A percentile compares a stretch with the other conserved stretches of the same genome.
phyloP scores from a whole-genome alignment of 1,140 invertebrate genomes.

The Trypoxylus dichotomus region DNA sequence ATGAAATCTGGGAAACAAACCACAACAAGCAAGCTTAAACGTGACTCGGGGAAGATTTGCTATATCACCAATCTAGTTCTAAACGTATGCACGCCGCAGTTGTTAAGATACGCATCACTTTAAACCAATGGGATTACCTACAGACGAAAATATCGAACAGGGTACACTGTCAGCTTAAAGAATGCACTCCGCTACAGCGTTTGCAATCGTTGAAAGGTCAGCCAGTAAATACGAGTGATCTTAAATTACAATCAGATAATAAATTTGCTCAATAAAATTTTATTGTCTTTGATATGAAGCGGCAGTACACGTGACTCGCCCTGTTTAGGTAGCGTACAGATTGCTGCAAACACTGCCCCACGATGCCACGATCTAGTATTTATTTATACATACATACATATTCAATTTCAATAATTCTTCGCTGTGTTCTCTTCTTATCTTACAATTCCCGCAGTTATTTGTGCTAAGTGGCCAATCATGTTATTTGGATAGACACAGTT shows the following conservation, averaged over 20 bases:
- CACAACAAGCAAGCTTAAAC: not conserved
- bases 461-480: not conserved
- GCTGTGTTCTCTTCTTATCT: not conserved
- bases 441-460: not conserved
- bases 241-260: conserved; percentile 14
- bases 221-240: not conserved
- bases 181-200: not conserved
- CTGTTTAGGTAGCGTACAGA: not conserved
- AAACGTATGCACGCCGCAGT: conserved; percentile 9
- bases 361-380: not conserved
- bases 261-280: conserved; percentile 20
- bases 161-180: not conserved
- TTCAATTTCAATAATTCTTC: not conserved
- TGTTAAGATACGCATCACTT: not conserved
- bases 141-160: not conserved
- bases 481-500: not conserved
- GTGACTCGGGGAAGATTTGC: conserved; percentile 8
- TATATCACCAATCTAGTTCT: conserved; percentile 6
- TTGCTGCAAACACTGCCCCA: not conserved
- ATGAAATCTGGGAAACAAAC: not conserved
- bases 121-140: conserved; percentile 4
- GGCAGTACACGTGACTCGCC: not conserved
- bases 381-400: conserved; percentile 6
- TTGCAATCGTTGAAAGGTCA: not conserved
- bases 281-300: conserved; percentile 12